These are phyloP conservation scores for Ennomos erosarius DNA, from an alignment of 2,888 invertebrate species.

Conservation along the genomic window DNA sequence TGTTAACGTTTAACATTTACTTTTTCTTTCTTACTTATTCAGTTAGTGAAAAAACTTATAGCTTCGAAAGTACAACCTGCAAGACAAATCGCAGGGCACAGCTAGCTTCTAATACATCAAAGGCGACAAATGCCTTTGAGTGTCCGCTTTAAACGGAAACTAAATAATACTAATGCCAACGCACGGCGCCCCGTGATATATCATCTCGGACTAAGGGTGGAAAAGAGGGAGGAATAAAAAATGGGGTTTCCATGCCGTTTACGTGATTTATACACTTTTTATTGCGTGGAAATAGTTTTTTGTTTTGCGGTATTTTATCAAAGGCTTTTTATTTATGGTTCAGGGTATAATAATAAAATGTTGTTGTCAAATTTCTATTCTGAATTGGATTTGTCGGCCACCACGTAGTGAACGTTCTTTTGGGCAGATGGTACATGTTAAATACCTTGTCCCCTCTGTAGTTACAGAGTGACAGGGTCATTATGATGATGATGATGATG, in stretches of 20 bases:
- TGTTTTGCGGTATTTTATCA: conserved; percentile 10
- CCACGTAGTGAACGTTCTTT: too few relatives aligned
- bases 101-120: conserved; percentile 14
- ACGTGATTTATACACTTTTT: conserved; percentile 23
- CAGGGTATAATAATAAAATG: not conserved
- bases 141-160: conserved; percentile 21
- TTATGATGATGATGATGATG: too few relatives aligned
- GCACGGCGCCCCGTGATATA: conserved; percentile 18
- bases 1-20: too few relatives aligned
- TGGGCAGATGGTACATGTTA: too few relatives aligned
- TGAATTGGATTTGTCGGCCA: too few relatives aligned
- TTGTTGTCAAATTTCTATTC: not conserved
- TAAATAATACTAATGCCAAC: conserved; percentile 27
- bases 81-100: not conserved
- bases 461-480: too few relatives aligned
- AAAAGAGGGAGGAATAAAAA: conserved; percentile 11
- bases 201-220: conserved; percentile 10
- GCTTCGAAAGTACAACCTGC: not conserved
- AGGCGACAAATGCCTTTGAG: conserved; percentile 25
- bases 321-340: conserved; percentile 12
- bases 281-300: conserved; percentile 20
- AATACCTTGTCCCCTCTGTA: too few relatives aligned
- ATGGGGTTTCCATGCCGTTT: conserved; percentile 11
- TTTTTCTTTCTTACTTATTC: too few relatives aligned
- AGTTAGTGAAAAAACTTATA: too few relatives aligned